Conservation (phyloP, 2,888 invertebrate species). For the Temnothorax unifasciatus region DNA sequence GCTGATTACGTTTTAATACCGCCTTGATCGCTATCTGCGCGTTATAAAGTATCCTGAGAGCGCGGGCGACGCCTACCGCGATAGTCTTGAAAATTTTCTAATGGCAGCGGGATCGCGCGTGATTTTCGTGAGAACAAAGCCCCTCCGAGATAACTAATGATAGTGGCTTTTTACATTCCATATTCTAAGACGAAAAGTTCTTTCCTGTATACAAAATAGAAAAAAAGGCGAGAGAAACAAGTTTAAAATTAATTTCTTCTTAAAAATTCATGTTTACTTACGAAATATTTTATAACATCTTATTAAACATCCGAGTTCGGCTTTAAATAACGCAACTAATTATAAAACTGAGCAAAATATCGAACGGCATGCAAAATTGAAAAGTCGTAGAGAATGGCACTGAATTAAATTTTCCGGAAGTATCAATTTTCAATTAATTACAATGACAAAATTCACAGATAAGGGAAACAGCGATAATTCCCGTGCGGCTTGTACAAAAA, state of each 20-base stretch:
- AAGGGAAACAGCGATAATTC: constrained; percentile 15
- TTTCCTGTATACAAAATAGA: neutral
- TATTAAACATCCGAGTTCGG: neutral
- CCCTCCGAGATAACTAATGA: neutral
- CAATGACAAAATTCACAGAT: neutral
- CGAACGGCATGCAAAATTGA: neutral
- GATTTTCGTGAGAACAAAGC: constrained; percentile 36
- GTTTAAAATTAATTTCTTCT: neutral
- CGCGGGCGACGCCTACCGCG: constrained; percentile 49
- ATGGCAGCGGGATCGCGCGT: constrained; percentile 14
- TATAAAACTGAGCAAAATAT: neutral
- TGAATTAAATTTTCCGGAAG: constrained; percentile 4
- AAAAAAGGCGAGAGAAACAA: neutral
- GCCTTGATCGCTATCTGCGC: constrained; percentile 46
- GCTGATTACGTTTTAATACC: constrained; percentile 61
- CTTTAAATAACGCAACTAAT: neutral
- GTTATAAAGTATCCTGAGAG: constrained; percentile 53
- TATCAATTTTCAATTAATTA: constrained; percentile 21
- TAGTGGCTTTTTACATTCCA: neutral
- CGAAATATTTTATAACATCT: neutral
- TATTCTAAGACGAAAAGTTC: neutral
- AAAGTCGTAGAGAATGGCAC: neutral
- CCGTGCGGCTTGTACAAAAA: neutral
- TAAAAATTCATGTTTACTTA: neutral
- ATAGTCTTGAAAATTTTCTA: constrained; percentile 45